Conservation (phyloP, 2,797 vertebrate species). For the Pseudochirops corinnae region DNA sequence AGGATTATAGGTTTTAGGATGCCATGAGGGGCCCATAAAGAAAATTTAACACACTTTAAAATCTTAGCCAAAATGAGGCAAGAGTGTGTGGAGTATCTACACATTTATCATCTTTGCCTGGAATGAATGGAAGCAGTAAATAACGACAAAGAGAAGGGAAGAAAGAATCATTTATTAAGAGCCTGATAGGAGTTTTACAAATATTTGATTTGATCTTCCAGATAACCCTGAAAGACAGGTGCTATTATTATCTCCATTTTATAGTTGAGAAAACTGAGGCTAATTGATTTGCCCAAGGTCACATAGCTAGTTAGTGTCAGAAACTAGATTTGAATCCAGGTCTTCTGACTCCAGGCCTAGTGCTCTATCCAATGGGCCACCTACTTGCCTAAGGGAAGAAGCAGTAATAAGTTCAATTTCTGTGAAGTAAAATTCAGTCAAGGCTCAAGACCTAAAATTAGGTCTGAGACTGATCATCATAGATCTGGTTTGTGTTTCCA, state of each 20-base stretch:
- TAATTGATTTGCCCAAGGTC: neutral
- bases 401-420: neutral
- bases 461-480: neutral
- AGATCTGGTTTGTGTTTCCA: neutral
- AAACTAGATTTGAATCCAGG: neutral
- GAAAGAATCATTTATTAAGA: neutral
- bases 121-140: neutral
- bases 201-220: neutral
- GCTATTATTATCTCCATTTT: neutral
- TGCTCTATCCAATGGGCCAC: neutral
- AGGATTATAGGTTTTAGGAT: neutral
- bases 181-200: neutral
- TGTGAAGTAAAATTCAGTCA: neutral
- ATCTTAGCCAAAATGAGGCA: neutral
- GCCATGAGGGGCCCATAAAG: neutral
- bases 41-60: neutral
- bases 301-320: neutral
- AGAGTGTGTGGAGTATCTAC: neutral
- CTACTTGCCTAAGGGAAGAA: neutral
- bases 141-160: neutral
- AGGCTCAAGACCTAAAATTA: neutral
- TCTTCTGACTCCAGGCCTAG: neutral
- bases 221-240: neutral
- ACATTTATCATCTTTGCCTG: neutral
- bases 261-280: neutral